Evolutionary conservation across 30 jellyfish, hydroid and myxozoan genomes (phyloP).

Genomic region (Morbakka virulenta): DNA sequence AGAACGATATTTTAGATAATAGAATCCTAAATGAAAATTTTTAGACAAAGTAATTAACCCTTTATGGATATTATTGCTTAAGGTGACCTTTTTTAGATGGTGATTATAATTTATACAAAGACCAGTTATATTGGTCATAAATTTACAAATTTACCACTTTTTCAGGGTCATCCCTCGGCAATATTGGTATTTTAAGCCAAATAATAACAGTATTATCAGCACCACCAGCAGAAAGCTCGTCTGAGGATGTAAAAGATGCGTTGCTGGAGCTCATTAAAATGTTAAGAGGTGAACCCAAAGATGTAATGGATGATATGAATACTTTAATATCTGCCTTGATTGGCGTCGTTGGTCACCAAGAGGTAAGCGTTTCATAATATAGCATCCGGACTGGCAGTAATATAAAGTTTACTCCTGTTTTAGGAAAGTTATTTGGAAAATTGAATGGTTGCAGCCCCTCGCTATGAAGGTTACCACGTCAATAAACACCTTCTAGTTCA

Average conservation of each 20-base stretch:
- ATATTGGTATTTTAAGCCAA: slow-evolving; percentile 58
- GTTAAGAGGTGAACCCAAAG: slow-evolving; percentile 49
- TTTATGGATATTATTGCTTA: too few relatives aligned
- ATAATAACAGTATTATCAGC: slow-evolving; percentile 62
- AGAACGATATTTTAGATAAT: too few relatives aligned
- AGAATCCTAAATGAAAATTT: too few relatives aligned
- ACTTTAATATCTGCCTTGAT: slow-evolving; percentile 51
- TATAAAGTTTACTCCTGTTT: neutral
- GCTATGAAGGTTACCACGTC: too few relatives aligned
- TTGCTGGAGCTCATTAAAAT: slow-evolving; percentile 73
- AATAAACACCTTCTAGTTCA: too few relatives aligned
- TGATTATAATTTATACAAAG: too few relatives aligned
- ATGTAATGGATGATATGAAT: slow-evolving; percentile 39
- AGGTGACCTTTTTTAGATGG: too few relatives aligned
- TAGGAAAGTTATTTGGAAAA: neutral
- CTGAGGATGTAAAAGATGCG: slow-evolving; percentile 88
- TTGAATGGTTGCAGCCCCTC: neutral
- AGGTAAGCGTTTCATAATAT: slow-evolving; percentile 61
- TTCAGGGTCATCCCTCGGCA: slow-evolving; percentile 55
- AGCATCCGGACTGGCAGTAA: neutral
- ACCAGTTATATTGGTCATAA: neutral
- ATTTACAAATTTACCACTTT: neutral
- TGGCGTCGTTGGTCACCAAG: slow-evolving; percentile 61
- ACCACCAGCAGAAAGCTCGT: slow-evolving; percentile 42
- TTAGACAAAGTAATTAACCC: too few relatives aligned